These are phyloP conservation scores for Percopsis transmontana DNA, from an alignment of 2,113 vertebrate genomes.

Conservation along the genomic window DNA sequence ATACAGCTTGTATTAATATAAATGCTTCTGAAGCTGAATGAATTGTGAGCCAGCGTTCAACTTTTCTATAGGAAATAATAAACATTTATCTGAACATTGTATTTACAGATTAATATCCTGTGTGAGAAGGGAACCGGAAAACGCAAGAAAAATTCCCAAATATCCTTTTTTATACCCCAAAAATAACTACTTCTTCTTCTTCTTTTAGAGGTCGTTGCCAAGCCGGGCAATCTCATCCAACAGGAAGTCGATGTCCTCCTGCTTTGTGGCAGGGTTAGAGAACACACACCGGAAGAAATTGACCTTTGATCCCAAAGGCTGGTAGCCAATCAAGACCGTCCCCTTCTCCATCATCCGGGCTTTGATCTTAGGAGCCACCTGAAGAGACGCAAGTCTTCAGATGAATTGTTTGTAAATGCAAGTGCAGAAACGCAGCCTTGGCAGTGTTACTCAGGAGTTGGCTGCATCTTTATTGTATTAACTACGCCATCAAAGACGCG, in stretches of 20 bases:
- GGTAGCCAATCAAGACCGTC: constrained; percentile 66
- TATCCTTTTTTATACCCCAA: background rate
- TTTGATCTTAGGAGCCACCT: constrained; percentile 79
- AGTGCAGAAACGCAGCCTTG: no score
- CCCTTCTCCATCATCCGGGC: constrained; percentile 71
- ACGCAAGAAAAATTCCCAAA: background rate
- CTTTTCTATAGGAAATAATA: no score
- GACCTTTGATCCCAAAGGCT: constrained; percentile 64
- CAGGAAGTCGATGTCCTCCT: constrained; percentile 72
- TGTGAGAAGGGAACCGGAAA: background rate
- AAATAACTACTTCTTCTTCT: background rate
- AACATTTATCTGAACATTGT: background rate
- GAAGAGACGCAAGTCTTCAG: background rate
- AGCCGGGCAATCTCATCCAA: constrained; percentile 70
- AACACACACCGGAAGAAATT: constrained; percentile 79
- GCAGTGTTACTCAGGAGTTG: no score
- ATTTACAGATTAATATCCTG: background rate
- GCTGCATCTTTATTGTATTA: no score
- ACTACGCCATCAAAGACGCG: no score
- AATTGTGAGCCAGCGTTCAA: no score
- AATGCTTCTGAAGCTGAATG: background rate
- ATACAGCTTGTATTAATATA: background rate
- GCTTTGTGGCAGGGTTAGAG: constrained; percentile 71
- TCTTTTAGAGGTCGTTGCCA: constrained; percentile 63
- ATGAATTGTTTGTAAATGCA: no score